phyloP scores from a whole-genome alignment of 2,113 vertebrate genomes.

The Ptilorrhoa leucosticta region DNA sequence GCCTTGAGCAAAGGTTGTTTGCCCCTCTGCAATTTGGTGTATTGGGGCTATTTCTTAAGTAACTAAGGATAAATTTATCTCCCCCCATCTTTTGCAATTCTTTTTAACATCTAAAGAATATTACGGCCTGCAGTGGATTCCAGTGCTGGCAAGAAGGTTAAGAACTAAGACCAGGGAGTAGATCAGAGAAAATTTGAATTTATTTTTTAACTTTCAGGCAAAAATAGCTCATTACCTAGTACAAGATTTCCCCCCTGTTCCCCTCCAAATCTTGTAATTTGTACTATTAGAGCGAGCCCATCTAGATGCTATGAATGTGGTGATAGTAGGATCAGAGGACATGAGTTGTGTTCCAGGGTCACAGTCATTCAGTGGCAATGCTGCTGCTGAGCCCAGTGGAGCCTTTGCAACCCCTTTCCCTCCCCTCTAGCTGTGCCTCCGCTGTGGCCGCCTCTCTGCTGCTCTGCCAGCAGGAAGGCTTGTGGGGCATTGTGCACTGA shows the following conservation, averaged over 20 bases:
- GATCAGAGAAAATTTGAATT: neutral
- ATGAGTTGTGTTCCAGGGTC: neutral
- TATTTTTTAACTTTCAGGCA: neutral
- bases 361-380: neutral
- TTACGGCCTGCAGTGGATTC: neutral
- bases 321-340: neutral
- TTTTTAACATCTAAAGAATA: neutral
- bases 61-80: neutral
- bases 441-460: rapidly evolving
- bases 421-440: neutral
- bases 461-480: neutral
- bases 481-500: neutral
- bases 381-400: neutral
- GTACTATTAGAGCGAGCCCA: neutral
- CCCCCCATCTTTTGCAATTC: neutral
- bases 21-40: neutral
- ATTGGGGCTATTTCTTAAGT: neutral
- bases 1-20: neutral
- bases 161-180: neutral
- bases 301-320: neutral
- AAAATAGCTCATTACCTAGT: neutral
- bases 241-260: neutral
- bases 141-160: neutral
- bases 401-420: neutral
- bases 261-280: neutral